These are phyloP conservation scores for Lasaia peninsularis DNA, from an alignment of 1,140 invertebrate genomes.

Conservation along the genomic window DNA sequence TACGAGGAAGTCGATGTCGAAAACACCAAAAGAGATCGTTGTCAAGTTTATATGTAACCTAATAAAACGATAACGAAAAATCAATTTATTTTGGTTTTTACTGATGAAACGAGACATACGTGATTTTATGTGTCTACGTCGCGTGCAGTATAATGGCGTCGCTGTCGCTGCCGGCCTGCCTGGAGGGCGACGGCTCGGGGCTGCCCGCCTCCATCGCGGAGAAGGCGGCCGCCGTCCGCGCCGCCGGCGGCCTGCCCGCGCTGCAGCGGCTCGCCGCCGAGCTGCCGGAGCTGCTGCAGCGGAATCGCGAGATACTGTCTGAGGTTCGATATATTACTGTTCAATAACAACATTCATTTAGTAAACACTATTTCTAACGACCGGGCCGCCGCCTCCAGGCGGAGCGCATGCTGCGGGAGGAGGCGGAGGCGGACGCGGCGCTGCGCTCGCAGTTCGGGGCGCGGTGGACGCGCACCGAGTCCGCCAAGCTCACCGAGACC, in stretches of 20 bases:
- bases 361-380: no score
- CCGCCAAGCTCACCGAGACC: conserved; percentile 91
- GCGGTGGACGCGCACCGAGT: conserved; percentile 93
- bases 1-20: no score
- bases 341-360: no score
- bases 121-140: no score
- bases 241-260: conserved; percentile 82
- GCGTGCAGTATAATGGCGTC: conserved; percentile 90
- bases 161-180: conserved; percentile 97
- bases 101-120: no score
- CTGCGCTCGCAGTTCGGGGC: conserved; percentile 93
- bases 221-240: conserved; percentile 86
- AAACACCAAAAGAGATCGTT: no score
- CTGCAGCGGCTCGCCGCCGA: conserved; percentile 84
- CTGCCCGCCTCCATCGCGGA: conserved; percentile 93
- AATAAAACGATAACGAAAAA: no score
- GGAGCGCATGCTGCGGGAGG: conserved; percentile 92
- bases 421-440: conserved; percentile 93
- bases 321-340: conserved; percentile 80
- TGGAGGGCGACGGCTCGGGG: conserved; percentile 89
- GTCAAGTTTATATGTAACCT: no score
- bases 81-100: no score
- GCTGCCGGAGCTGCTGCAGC: conserved; percentile 91
- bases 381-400: conserved; percentile 60
- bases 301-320: conserved; percentile 97